Evolutionary conservation across 2,113 vertebrate genomes (phyloP).

Genomic region (Cebidichthys violaceus): DNA sequence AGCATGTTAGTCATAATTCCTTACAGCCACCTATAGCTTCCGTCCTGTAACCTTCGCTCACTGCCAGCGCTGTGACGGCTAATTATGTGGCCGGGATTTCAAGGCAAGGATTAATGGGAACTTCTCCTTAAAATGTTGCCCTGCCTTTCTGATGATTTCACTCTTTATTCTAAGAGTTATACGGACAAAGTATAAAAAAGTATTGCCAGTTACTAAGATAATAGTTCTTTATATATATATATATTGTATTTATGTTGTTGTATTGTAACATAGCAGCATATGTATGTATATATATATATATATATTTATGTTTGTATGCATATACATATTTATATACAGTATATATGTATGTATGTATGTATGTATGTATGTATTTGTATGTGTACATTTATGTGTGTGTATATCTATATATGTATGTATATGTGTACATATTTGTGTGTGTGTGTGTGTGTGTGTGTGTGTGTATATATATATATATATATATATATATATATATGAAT

Average conservation of each 20-base stretch:
- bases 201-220: background rate
- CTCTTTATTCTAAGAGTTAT: background rate
- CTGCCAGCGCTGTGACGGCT: slow-evolving; percentile 13
- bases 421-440: too few relatives aligned
- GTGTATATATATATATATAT: too few relatives aligned
- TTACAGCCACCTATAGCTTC: slow-evolving; percentile 36
- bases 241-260: too few relatives aligned
- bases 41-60: slow-evolving; percentile 39
- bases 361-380: background rate
- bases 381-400: too few relatives aligned
- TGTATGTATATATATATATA: background rate
- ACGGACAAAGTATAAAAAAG: background rate
- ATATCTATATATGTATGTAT: too few relatives aligned
- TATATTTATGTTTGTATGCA: too few relatives aligned
- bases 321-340: too few relatives aligned
- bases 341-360: too few relatives aligned
- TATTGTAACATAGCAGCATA: background rate
- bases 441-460: too few relatives aligned
- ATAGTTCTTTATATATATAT: background rate
- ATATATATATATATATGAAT: too few relatives aligned
- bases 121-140: background rate
- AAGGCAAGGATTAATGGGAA: slow-evolving; percentile 17
- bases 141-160: background rate
- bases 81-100: slow-evolving; percentile 38
- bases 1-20: slow-evolving; percentile 35